phyloP scores from a whole-genome alignment of 1,140 invertebrate species.

The Cheumatopsyche charites region DNA sequence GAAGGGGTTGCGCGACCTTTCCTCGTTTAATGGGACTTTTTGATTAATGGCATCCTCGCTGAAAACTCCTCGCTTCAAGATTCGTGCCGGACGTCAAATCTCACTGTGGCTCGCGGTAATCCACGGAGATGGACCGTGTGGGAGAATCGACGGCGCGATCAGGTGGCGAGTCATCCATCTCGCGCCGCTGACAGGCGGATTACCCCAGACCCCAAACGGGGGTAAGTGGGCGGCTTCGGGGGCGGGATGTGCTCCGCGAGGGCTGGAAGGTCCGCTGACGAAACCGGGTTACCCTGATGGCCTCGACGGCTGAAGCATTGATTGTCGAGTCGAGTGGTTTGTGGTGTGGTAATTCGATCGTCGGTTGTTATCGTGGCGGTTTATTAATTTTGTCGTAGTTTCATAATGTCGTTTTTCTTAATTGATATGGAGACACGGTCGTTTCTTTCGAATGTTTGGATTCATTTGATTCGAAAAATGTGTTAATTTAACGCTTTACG shows the following conservation, averaged over 20 bases:
- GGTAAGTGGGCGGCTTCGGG: neutral
- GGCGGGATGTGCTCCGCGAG: too few relatives aligned
- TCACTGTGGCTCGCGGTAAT: constrained; percentile 28
- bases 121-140: constrained; percentile 38
- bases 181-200: constrained; percentile 46
- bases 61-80: constrained; percentile 3
- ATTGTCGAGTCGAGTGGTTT: constrained; percentile 4
- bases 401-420: too few relatives aligned
- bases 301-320: constrained; percentile 15
- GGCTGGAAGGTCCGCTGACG: constrained; percentile 32
- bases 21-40: too few relatives aligned
- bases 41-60: too few relatives aligned
- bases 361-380: too few relatives aligned
- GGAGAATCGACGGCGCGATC: constrained; percentile 45
- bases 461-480: too few relatives aligned
- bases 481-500: too few relatives aligned
- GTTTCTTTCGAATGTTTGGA: too few relatives aligned
- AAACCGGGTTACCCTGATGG: constrained; percentile 36
- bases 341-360: too few relatives aligned
- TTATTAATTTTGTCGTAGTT: too few relatives aligned
- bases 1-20: too few relatives aligned
- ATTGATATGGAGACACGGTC: too few relatives aligned
- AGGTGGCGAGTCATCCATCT: constrained; percentile 49
- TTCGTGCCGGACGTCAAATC: constrained; percentile 28
- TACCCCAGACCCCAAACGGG: constrained; percentile 36